Evolutionary conservation across 2,888 invertebrate genomes (phyloP).

Genomic region (Eristalis pertinax): DNA sequence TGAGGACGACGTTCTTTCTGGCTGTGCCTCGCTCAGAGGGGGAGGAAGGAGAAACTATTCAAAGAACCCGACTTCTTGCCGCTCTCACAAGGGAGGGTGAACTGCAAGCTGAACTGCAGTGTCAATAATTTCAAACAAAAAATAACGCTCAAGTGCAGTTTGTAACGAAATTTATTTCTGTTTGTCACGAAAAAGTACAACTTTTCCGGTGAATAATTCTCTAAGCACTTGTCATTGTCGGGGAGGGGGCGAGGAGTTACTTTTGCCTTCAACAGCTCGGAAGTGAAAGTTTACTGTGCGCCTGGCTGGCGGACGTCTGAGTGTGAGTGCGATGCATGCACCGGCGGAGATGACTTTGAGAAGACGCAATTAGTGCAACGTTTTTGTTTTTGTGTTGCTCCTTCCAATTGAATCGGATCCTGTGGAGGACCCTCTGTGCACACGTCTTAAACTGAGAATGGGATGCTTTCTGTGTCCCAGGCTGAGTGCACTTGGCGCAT

Average conservation of each 20-base stretch:
- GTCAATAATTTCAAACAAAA: neutral
- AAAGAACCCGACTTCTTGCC: neutral
- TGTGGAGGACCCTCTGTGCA: neutral
- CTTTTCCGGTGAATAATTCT: conserved; percentile 28
- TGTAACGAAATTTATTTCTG: conserved; percentile 5
- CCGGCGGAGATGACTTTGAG: neutral
- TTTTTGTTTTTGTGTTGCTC: conserved; percentile 17
- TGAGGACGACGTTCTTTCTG: conserved; percentile 3
- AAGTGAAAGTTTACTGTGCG: conserved; percentile 26
- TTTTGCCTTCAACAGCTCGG: conserved; percentile 4
- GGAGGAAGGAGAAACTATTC: neutral
- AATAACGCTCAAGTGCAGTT: neutral
- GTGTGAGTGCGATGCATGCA: neutral
- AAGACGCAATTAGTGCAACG: conserved; percentile 38
- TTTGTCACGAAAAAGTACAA: neutral
- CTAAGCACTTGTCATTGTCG: neutral
- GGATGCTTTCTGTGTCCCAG: neutral
- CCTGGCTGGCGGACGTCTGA: conserved; percentile 2
- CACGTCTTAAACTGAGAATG: neutral
- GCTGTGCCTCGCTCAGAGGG: neutral
- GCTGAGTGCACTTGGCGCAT: neutral
- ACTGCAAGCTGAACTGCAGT: neutral
- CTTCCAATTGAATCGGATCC: conserved; percentile 2
- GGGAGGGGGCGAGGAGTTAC: neutral
- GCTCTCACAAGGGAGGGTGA: neutral